Evolutionary conservation across 2,888 invertebrate species (phyloP).

Genomic region (Hirtodrosophila confusa): DNA sequence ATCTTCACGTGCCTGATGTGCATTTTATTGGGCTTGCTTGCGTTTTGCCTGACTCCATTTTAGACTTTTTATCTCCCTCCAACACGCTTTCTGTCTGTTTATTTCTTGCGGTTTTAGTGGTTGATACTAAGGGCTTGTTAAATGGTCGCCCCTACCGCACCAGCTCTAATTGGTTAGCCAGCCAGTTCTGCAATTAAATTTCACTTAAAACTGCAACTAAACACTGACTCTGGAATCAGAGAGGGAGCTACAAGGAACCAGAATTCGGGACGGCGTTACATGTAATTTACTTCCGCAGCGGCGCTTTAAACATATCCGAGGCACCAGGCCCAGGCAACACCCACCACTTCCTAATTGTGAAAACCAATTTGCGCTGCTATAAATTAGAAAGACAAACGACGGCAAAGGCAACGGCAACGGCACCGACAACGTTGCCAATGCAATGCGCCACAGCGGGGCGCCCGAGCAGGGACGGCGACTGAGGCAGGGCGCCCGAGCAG

Average conservation of each 20-base stretch:
- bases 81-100: background rate
- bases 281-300: conserved; percentile 75
- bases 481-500: conserved; percentile 1
- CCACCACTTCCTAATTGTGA: conserved; percentile 80
- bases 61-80: background rate
- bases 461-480: conserved; percentile 8
- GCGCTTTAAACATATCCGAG: conserved; percentile 72
- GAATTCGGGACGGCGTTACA: conserved; percentile 36
- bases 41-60: too few relatives aligned
- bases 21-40: conserved; percentile 33
- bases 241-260: conserved; percentile 3
- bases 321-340: conserved; percentile 63
- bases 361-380: conserved; percentile 79
- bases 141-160: conserved; percentile 18
- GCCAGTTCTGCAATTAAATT: conserved; percentile 73
- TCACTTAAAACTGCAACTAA: conserved; percentile 74
- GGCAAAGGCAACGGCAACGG: conserved; percentile 29
- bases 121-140: conserved; percentile 37
- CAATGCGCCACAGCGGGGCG: conserved; percentile 6
- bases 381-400: conserved; percentile 78
- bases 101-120: conserved; percentile 29
- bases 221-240: conserved; percentile 7
- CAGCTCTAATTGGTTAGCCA: conserved; percentile 56
- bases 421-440: conserved; percentile 29
- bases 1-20: conserved; percentile 33